Conservation (phyloP, 2,888 invertebrate genomes). For the Monopis laevigella region DNA sequence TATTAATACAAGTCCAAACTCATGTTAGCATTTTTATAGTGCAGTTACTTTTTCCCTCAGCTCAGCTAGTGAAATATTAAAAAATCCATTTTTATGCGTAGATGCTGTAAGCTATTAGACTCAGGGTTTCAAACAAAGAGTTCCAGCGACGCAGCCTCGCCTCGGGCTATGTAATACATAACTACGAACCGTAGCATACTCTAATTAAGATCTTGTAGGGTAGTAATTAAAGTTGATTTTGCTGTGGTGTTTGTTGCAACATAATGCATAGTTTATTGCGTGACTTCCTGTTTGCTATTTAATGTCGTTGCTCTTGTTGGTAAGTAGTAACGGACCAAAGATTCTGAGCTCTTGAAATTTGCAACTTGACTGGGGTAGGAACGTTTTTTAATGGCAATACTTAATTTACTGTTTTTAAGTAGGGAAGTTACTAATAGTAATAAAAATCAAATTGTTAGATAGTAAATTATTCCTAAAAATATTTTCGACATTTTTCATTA, state of each 20-base stretch:
- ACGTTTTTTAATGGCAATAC: too few relatives aligned
- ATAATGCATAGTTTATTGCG: slow-evolving; percentile 50
- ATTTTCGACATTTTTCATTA: too few relatives aligned
- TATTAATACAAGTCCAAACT: too few relatives aligned
- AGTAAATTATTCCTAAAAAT: too few relatives aligned
- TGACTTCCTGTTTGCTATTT: slow-evolving; percentile 59
- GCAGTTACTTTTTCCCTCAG: too few relatives aligned
- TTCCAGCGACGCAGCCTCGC: slow-evolving; percentile 49
- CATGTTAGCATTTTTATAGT: too few relatives aligned
- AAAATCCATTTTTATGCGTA: slow-evolving; percentile 59
- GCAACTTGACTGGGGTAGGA: too few relatives aligned
- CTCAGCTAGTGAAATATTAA: slow-evolving; percentile 64
- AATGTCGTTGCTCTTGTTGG: slow-evolving; percentile 55
- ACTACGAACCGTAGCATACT: slow-evolving; percentile 28
- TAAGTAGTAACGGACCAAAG: slow-evolving; percentile 42
- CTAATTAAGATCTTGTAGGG: slow-evolving; percentile 57
- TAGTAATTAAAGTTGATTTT: slow-evolving; percentile 43
- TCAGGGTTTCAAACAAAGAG: slow-evolving; percentile 63
- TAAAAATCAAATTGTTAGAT: too few relatives aligned
- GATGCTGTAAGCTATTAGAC: slow-evolving; percentile 65
- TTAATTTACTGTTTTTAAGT: too few relatives aligned
- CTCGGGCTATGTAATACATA: slow-evolving; percentile 36
- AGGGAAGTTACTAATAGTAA: too few relatives aligned
- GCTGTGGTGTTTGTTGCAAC: slow-evolving; percentile 22
- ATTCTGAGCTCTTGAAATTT: too few relatives aligned